A percentile compares a stretch with the other conserved stretches of the same genome.
phyloP scores from a whole-genome alignment of 2,797 vertebrate genomes.

The Vultur gryphus region DNA sequence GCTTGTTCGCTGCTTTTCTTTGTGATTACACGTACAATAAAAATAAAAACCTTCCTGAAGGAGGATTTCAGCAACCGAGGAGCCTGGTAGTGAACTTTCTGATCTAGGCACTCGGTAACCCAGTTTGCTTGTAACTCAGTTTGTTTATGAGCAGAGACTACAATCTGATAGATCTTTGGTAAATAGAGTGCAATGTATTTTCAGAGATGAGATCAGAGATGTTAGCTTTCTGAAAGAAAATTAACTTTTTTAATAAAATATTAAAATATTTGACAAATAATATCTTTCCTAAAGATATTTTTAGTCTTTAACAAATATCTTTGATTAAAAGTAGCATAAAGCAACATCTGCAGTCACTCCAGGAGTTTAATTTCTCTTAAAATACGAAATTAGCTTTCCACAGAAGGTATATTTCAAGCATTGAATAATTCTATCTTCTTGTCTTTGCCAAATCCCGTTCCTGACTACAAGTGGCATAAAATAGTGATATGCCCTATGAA shows the following conservation, averaged over 20 bases:
- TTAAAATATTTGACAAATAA: neutral
- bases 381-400: neutral
- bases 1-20: neutral
- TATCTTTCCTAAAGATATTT: neutral
- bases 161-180: neutral
- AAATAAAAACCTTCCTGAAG: neutral
- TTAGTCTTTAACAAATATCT: neutral
- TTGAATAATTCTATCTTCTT: neutral
- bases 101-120: neutral
- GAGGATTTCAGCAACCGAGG: neutral
- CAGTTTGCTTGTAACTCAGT: neutral
- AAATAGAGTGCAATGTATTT: neutral
- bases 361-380: neutral
- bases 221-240: neutral
- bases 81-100: neutral
- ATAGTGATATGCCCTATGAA: neutral
- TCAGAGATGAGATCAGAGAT: neutral
- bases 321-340: neutral
- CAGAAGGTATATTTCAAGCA: neutral
- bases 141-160: neutral
- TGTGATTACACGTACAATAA: neutral
- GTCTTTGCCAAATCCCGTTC: neutral
- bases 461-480: neutral
- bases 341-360: neutral
- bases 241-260: neutral